Evolutionary conservation across 92 coral and sea anemone species (phyloP).

Genomic region (Palythoa heliodiscus): DNA sequence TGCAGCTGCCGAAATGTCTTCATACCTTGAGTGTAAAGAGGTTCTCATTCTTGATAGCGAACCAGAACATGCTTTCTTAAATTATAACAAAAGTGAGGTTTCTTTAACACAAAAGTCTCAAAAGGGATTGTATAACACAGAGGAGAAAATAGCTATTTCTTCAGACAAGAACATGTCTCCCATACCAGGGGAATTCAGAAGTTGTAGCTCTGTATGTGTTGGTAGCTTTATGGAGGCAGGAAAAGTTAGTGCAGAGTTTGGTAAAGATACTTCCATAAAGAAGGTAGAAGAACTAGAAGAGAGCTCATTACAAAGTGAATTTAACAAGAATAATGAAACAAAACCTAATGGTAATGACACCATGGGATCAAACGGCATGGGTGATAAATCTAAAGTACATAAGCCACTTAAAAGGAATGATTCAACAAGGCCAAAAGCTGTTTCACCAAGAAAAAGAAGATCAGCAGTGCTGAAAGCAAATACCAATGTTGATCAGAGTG

Average conservation of each 20-base stretch:
- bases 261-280: background rate
- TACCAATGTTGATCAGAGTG: background rate
- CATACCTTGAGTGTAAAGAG: conserved; percentile 64
- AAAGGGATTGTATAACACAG: background rate
- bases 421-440: conserved; percentile 1
- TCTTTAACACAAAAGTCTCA: background rate
- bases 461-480: background rate
- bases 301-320: background rate
- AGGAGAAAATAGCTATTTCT: background rate
- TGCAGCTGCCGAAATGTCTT: conserved; percentile 75
- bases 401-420: conserved; percentile 7
- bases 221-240: background rate
- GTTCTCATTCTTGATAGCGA: conserved; percentile 30
- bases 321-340: background rate
- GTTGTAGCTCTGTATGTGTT: background rate
- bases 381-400: background rate
- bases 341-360: background rate
- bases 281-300: background rate
- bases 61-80: background rate
- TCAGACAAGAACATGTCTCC: background rate
- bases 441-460: conserved; percentile 27
- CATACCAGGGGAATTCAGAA: background rate
- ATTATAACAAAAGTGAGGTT: background rate
- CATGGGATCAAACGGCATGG: background rate
- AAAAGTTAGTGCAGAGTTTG: background rate